A percentile compares a stretch with the other conserved stretches of the same genome.
phyloP scores from a whole-genome alignment of 1,140 invertebrate genomes.

The Trissolcus basalis region DNA sequence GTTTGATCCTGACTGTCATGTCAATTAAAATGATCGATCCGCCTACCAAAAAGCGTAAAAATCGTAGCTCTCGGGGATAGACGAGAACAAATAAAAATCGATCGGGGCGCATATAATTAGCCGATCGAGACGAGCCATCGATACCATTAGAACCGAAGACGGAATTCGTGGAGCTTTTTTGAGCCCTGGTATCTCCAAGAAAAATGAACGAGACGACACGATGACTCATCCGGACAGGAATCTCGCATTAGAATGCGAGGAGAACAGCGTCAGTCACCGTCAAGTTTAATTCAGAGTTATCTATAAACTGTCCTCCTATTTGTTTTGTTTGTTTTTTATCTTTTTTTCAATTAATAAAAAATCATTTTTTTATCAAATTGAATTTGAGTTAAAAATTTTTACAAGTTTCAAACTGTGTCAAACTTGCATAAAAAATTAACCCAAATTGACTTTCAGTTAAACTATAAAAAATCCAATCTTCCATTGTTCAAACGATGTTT shows the following conservation, averaged over 20 bases:
- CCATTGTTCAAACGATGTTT: too few relatives aligned
- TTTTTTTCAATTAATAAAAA: constrained; percentile 1
- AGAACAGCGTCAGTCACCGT: constrained; percentile 30
- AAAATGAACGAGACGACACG: constrained; percentile 34
- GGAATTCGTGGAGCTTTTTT: constrained; percentile 47
- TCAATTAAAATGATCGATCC: constrained; percentile 51
- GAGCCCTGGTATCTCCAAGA: constrained; percentile 23
- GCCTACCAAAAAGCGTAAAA: constrained; percentile 13
- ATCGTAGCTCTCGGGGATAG: constrained; percentile 3
- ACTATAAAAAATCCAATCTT: too few relatives aligned
- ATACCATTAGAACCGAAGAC: constrained; percentile 52
- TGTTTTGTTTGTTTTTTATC: background rate
- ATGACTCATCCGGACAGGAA: constrained; percentile 47
- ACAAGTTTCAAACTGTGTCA: too few relatives aligned
- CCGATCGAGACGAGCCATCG: constrained; percentile 40
- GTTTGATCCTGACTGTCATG: constrained; percentile 13
- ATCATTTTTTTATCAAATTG: too few relatives aligned
- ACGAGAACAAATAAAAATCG: constrained; percentile 31
- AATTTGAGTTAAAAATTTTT: too few relatives aligned
- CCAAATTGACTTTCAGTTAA: too few relatives aligned
- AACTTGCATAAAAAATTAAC: too few relatives aligned
- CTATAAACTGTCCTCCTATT: constrained; percentile 26
- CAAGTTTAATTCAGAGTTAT: constrained; percentile 40
- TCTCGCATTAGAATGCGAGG: constrained; percentile 49
- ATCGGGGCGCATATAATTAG: constrained; percentile 45